Conservation (phyloP, 1,140 invertebrate genomes). For the Drosophila busckii region DNA sequence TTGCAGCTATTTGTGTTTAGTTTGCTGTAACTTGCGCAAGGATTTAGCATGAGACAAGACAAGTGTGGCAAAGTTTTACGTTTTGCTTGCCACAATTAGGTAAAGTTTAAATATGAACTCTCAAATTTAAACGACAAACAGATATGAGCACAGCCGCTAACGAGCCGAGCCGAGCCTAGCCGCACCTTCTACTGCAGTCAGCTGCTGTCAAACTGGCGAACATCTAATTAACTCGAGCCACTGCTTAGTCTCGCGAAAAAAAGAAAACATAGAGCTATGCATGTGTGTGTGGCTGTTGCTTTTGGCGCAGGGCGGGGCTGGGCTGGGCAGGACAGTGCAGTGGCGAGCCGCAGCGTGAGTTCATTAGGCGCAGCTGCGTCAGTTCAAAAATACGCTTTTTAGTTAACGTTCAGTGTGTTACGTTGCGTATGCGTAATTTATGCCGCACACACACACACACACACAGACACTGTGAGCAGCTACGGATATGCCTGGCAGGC, state of each 20-base stretch:
- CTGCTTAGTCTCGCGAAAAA: conserved; percentile 13
- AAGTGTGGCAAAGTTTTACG: too few species aligned
- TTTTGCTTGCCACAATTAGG: too few species aligned
- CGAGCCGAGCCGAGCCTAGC: too few species aligned
- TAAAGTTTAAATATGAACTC: too few species aligned
- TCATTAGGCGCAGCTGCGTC: conserved; percentile 58
- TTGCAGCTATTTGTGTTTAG: too few species aligned
- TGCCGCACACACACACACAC: conserved; percentile 32
- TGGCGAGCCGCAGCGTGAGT: conserved; percentile 42
- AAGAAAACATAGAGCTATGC: conserved; percentile 28
- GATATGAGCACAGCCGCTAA: conserved; percentile 50
- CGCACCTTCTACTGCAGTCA: conserved; percentile 29
- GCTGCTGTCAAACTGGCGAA: conserved; percentile 49
- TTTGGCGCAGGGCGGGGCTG: background rate
- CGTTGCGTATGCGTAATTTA: conserved; percentile 74
- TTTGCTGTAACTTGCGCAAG: too few species aligned
- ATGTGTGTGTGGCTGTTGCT: conserved; percentile 9
- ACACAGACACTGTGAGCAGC: conserved; percentile 1
- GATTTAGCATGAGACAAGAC: too few species aligned
- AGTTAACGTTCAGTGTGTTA: conserved; percentile 31
- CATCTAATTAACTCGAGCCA: conserved; percentile 56
- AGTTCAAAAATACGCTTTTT: conserved; percentile 55
- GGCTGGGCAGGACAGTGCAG: conserved; percentile 7
- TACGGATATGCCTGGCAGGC: conserved; percentile 6
- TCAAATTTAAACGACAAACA: too few species aligned